Evolutionary conservation across 2,113 vertebrate species (phyloP).

Genomic region (Motacilla tschutschensis): DNA sequence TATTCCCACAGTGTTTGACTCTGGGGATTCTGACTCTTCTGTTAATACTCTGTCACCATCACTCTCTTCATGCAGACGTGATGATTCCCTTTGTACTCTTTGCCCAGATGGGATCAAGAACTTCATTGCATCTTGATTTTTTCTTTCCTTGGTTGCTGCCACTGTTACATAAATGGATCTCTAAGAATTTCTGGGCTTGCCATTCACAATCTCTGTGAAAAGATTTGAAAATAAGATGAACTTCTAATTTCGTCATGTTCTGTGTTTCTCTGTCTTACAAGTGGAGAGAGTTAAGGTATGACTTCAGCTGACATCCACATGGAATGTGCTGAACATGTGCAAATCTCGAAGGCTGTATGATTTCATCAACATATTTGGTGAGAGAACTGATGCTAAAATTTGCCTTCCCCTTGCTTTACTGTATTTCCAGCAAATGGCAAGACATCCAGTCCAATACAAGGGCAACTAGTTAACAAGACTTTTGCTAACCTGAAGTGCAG

Average conservation of each 20-base stretch:
- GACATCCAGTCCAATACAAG: background rate
- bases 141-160: slow-evolving; percentile 21
- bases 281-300: background rate
- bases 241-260: background rate
- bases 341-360: background rate
- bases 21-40: slow-evolving; percentile 21
- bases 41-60: slow-evolving; percentile 41
- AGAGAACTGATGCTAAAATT: background rate
- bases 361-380: background rate
- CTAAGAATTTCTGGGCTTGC: background rate
- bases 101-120: slow-evolving; percentile 49
- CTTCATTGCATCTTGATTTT: background rate
- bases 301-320: background rate
- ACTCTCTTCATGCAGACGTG: slow-evolving; percentile 27
- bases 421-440: background rate
- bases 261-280: background rate
- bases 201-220: background rate
- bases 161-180: background rate
- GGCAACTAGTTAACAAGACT: background rate
- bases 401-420: background rate
- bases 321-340: background rate
- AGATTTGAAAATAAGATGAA: background rate
- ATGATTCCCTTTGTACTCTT: slow-evolving; percentile 46
- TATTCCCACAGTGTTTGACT: slow-evolving; percentile 33
- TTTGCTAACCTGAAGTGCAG: background rate